phyloP scores from a whole-genome alignment of 2,888 invertebrate species.

The Pyrrhia umbra region DNA sequence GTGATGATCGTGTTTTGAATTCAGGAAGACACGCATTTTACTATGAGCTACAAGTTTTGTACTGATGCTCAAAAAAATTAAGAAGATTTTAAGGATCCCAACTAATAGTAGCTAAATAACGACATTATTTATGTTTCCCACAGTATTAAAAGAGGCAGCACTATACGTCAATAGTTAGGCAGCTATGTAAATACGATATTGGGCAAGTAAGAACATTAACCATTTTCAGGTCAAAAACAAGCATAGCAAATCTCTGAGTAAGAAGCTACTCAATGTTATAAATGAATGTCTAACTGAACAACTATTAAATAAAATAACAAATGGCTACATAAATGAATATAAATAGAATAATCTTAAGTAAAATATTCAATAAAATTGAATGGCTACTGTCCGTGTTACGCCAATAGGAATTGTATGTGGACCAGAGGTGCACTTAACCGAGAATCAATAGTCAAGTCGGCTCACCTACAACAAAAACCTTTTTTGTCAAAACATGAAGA shows the following conservation, averaged over 20 bases:
- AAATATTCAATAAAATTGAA: slow-evolving; percentile 52
- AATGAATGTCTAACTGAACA: slow-evolving; percentile 4
- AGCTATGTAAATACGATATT: too few species aligned
- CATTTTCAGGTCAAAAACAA: neutral
- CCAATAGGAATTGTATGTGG: slow-evolving; percentile 51
- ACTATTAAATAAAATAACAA: slow-evolving; percentile 17
- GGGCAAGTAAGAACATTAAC: too few species aligned
- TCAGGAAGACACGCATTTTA: too few species aligned
- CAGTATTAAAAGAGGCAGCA: too few species aligned
- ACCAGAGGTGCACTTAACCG: slow-evolving; percentile 56
- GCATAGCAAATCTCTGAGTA: neutral
- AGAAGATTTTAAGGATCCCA: too few species aligned
- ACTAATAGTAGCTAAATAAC: too few species aligned
- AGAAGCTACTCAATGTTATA: too few species aligned
- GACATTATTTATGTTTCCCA: too few species aligned
- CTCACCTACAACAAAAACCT: slow-evolving; percentile 69
- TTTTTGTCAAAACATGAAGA: slow-evolving; percentile 81
- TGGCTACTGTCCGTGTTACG: slow-evolving; percentile 41
- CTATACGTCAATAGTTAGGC: too few species aligned
- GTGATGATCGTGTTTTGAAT: too few species aligned
- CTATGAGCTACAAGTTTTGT: too few species aligned
- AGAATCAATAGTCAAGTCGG: slow-evolving; percentile 64
- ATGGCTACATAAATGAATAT: slow-evolving; percentile 16
- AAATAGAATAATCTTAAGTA: slow-evolving; percentile 29
- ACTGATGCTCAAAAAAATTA: too few species aligned